These are phyloP conservation scores for Indri indri DNA, from an alignment of 2,113 vertebrate genomes.

Conservation along the genomic window DNA sequence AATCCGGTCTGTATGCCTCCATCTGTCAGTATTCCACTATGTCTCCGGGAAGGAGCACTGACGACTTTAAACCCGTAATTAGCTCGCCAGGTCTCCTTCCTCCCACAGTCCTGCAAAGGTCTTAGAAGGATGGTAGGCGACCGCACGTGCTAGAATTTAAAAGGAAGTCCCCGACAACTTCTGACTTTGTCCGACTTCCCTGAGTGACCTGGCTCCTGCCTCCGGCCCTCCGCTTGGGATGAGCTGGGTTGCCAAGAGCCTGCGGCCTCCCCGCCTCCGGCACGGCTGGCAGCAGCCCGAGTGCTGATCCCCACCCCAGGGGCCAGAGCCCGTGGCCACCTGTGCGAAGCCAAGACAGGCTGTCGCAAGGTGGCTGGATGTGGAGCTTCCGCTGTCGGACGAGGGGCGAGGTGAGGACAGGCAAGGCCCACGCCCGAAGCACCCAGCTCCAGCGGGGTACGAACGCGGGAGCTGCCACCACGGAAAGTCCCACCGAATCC, in stretches of 20 bases:
- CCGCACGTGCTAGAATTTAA: rapidly evolving
- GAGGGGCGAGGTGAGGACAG: no score
- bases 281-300: rapidly evolving
- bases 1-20: rapidly evolving
- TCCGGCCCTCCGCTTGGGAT: rapidly evolving
- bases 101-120: background rate
- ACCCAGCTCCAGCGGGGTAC: no score
- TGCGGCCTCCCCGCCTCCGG: background rate
- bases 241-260: rapidly evolving
- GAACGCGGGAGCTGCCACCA: no score
- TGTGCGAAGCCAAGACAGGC: background rate
- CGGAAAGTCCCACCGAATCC: no score
- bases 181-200: background rate
- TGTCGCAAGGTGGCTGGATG: background rate
- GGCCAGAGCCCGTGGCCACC: background rate
- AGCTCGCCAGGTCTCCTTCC: background rate
- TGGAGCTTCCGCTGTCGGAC: no score
- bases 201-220: no score
- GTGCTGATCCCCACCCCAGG: background rate
- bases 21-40: rapidly evolving
- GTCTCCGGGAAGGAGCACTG: background rate
- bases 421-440: no score
- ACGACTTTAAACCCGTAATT: background rate
- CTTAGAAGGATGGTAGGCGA: rapidly evolving
- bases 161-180: background rate